A percentile compares a stretch with the other conserved stretches of the same genome.
Conservation (phyloP, 1,140 invertebrate genomes). For the Drosophila erecta region DNA sequence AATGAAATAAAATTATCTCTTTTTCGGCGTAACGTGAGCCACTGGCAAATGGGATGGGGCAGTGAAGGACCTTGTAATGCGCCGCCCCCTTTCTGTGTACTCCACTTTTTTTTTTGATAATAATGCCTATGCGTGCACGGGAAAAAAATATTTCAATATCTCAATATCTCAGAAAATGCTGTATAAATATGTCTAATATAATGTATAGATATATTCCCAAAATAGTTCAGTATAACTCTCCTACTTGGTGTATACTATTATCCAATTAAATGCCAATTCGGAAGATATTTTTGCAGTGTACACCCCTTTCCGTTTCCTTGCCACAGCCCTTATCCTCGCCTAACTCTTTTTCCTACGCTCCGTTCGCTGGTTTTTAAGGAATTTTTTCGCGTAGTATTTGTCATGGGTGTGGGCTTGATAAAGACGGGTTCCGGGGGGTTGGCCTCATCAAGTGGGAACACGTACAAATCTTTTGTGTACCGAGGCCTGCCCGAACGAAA, state of each 20-base stretch:
- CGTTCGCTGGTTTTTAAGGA: conserved; percentile 16
- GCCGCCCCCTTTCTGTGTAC: conserved; percentile 43
- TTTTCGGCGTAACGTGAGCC: conserved; percentile 75
- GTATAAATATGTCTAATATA: not conserved
- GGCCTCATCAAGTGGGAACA: conserved; percentile 76
- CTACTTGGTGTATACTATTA: too few species aligned
- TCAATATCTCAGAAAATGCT: too few species aligned
- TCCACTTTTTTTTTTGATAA: conserved; percentile 62
- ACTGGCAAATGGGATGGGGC: not conserved
- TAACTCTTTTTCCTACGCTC: conserved; percentile 5
- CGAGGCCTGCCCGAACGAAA: conserved; percentile 27
- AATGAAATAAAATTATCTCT: conserved; percentile 84
- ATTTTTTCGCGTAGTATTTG: conserved; percentile 50
- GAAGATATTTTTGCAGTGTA: not conserved
- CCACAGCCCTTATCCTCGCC: conserved; percentile 1
- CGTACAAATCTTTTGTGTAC: conserved; percentile 77
- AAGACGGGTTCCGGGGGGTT: conserved; percentile 1
- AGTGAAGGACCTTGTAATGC: conserved; percentile 35
- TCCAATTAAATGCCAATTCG: not conserved
- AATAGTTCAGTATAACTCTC: too few species aligned
- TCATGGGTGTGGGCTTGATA: not conserved
- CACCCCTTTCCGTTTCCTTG: conserved; percentile 1
- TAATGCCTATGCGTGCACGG: conserved; percentile 58
- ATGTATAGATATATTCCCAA: not conserved
- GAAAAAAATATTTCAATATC: not conserved